Conservation (phyloP, 2,113 vertebrate species). For the Pseudorhombus dupliciocellatus region DNA sequence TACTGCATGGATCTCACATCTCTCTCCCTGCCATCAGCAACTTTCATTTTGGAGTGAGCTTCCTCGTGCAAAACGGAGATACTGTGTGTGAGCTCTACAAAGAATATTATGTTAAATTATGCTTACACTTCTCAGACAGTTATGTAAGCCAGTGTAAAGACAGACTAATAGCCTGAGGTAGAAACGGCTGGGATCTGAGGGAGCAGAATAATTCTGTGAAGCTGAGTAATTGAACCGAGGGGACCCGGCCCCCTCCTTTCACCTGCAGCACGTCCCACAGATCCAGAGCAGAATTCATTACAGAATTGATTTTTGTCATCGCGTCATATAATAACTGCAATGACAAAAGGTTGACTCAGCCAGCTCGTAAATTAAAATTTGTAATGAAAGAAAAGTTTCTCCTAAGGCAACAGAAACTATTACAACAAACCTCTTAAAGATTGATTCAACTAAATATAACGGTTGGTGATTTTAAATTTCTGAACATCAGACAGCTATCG, state of each 20-base stretch:
- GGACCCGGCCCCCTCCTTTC: slow-evolving; percentile 8
- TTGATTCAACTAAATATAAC: too few species aligned
- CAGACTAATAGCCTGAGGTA: slow-evolving; percentile 24
- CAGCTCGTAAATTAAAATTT: not conserved
- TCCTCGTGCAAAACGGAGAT: not conserved
- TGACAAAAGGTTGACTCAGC: not conserved
- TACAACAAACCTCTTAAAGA: not conserved
- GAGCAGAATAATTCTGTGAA: slow-evolving; percentile 28
- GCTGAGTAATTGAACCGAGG: slow-evolving; percentile 26
- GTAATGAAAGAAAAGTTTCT: not conserved
- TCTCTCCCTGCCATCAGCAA: too few species aligned
- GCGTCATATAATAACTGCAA: not conserved
- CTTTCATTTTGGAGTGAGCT: not conserved
- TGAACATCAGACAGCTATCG: too few species aligned
- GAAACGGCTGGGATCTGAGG: slow-evolving; percentile 17
- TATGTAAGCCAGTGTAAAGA: slow-evolving; percentile 42
- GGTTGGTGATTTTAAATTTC: too few species aligned
- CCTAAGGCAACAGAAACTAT: not conserved
- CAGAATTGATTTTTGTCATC: slow-evolving; percentile 2
- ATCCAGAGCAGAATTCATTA: not conserved
- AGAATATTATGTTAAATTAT: slow-evolving; percentile 33
- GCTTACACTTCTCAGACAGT: slow-evolving; percentile 37
- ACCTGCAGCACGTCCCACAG: not conserved
- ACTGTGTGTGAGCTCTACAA: not conserved
- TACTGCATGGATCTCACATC: too few species aligned